A percentile compares a stretch with the other conserved stretches of the same genome.
phyloP scores from a whole-genome alignment of 1,140 invertebrate species.

The Papilio helenus region DNA sequence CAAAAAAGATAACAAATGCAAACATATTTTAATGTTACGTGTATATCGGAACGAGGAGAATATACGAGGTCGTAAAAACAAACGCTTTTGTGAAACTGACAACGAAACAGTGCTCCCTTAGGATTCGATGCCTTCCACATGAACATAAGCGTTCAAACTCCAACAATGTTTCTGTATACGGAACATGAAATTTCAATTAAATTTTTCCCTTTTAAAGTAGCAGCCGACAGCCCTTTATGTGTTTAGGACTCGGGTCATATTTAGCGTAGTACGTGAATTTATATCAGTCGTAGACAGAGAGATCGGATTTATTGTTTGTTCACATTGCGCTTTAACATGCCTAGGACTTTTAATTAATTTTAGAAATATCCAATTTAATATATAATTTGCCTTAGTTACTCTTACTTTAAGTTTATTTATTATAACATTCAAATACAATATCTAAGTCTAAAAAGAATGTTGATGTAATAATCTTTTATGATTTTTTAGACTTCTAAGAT shows the following conservation, averaged over 20 bases:
- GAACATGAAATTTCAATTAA: slow-evolving; percentile 43
- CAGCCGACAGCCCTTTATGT: slow-evolving; percentile 34
- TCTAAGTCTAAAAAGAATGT: background rate
- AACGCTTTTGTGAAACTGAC: slow-evolving; percentile 56
- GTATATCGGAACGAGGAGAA: slow-evolving; percentile 45
- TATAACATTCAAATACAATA: background rate
- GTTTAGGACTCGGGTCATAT: slow-evolving; percentile 42
- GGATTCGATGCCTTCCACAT: slow-evolving; percentile 41
- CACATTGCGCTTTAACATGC: slow-evolving; percentile 22
- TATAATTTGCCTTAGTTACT: background rate
- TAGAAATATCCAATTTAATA: slow-evolving; percentile 9
- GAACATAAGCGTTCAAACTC: slow-evolving; percentile 48
- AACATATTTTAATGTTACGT: slow-evolving; percentile 45
- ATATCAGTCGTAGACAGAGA: slow-evolving; percentile 37
- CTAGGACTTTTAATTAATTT: slow-evolving; percentile 32
- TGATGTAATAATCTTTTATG: background rate
- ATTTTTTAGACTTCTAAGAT: too few relatives aligned
- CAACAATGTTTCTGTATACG: slow-evolving; percentile 44
- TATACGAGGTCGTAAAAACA: slow-evolving; percentile 57
- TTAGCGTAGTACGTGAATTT: slow-evolving; percentile 40
- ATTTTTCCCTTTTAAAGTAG: slow-evolving; percentile 31
- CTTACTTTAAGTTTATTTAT: background rate
- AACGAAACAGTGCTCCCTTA: slow-evolving; percentile 40
- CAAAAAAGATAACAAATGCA: background rate
- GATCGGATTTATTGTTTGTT: slow-evolving; percentile 42